Conservation (phyloP, 2,797 vertebrate species). For the Girardinus metallicus region DNA sequence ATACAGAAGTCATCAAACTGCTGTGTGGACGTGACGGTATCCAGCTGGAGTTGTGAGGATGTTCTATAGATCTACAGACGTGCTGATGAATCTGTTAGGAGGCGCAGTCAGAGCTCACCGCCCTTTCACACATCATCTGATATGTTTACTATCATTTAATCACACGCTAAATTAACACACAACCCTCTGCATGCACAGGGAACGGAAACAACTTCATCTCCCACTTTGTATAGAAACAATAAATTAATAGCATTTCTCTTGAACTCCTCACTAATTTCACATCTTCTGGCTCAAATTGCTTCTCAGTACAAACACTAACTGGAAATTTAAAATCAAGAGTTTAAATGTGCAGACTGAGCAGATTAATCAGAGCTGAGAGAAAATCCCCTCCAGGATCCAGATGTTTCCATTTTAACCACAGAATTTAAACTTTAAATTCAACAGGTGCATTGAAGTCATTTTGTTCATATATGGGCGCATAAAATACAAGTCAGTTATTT, state of each 20-base stretch:
- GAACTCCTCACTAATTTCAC: neutral
- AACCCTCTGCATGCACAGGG: neutral
- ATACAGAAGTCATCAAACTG: neutral
- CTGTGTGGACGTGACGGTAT: neutral
- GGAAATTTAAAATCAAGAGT: neutral
- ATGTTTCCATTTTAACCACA: neutral
- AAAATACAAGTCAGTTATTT: neutral
- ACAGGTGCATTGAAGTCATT: neutral
- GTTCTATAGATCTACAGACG: neutral
- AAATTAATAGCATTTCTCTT: neutral
- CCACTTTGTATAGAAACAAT: neutral
- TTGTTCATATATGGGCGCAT: neutral
- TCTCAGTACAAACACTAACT: neutral
- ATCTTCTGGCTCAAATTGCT: neutral
- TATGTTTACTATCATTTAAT: neutral
- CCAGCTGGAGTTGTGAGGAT: neutral
- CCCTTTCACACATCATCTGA: neutral
- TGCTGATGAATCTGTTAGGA: neutral
- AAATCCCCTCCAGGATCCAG: slow-evolving; percentile 1
- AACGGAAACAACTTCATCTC: neutral
- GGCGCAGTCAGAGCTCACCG: neutral
- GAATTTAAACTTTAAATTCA: neutral
- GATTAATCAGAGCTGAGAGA: slow-evolving; percentile 1
- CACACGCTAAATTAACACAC: neutral
- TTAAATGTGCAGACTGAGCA: neutral